Conservation (phyloP, 2,113 vertebrate species). For the Rhinichthys klamathensis region DNA sequence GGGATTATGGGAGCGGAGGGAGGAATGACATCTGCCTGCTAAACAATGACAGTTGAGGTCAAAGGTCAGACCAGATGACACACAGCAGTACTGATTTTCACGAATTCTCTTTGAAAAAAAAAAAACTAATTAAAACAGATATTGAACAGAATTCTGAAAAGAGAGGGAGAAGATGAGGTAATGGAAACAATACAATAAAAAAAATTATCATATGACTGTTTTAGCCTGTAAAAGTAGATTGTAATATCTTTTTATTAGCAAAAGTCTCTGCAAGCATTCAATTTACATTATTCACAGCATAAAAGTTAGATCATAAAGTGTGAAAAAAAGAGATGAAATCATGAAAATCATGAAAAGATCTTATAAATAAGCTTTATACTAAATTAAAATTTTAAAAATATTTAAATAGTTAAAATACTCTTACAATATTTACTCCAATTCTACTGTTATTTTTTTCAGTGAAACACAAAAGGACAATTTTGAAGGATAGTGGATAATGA, state of each 20-base stretch:
- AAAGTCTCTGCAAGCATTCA: background rate
- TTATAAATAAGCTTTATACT: too few relatives aligned
- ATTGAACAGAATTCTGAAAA: background rate
- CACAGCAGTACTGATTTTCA: slow-evolving; percentile 40
- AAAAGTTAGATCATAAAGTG: too few relatives aligned
- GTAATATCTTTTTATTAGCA: background rate
- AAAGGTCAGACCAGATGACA: slow-evolving; percentile 60
- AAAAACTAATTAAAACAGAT: background rate
- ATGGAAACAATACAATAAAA: slow-evolving; percentile 36
- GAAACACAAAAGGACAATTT: background rate
- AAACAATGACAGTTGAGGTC: slow-evolving; percentile 76
- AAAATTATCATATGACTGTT: slow-evolving; percentile 39
- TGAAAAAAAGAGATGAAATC: too few relatives aligned
- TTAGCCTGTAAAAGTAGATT: background rate
- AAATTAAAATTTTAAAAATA: too few relatives aligned
- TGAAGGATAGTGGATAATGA: background rate
- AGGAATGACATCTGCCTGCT: slow-evolving; percentile 86
- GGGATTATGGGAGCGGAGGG: slow-evolving; percentile 90
- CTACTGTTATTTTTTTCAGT: background rate
- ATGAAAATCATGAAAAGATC: too few relatives aligned
- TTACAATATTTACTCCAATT: background rate
- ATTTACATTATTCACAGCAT: background rate
- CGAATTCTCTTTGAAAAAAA: background rate
- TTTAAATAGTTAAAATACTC: background rate
- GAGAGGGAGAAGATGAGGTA: background rate